These are phyloP conservation scores for Megalopta genalis DNA, from an alignment of 1,140 invertebrate genomes.

Conservation along the genomic window DNA sequence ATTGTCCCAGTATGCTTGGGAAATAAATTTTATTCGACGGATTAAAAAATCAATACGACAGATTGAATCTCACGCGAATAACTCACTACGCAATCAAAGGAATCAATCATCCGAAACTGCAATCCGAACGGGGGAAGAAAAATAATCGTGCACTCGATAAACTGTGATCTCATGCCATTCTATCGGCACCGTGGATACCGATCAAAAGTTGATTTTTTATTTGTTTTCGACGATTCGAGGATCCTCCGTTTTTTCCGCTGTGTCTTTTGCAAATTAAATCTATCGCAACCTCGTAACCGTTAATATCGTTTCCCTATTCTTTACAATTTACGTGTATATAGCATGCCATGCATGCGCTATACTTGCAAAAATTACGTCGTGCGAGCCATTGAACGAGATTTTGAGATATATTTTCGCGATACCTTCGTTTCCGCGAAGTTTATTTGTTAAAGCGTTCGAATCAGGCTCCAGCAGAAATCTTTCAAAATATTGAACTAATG, in stretches of 20 bases:
- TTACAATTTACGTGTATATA: not conserved
- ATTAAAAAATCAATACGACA: not conserved
- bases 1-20: not conserved
- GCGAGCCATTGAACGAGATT: too few species aligned
- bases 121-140: conserved; percentile 2
- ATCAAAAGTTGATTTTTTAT: not conserved
- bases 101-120: conserved; percentile 10
- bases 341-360: too few species aligned
- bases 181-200: not conserved
- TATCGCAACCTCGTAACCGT: not conserved
- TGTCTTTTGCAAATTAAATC: not conserved
- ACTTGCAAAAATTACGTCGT: too few species aligned
- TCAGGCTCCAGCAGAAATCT: too few species aligned
- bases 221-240: not conserved
- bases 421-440: too few species aligned
- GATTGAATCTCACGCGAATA: conserved; percentile 5
- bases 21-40: conserved; percentile 4
- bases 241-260: not conserved
- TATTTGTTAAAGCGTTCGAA: too few species aligned
- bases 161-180: conserved; percentile 2
- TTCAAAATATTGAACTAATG: too few species aligned
- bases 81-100: not conserved
- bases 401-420: too few species aligned
- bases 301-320: not conserved
- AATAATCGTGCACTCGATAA: conserved; percentile 6